Evolutionary conservation across 2,888 invertebrate genomes (phyloP).

Genomic region (Idaea biselata): DNA sequence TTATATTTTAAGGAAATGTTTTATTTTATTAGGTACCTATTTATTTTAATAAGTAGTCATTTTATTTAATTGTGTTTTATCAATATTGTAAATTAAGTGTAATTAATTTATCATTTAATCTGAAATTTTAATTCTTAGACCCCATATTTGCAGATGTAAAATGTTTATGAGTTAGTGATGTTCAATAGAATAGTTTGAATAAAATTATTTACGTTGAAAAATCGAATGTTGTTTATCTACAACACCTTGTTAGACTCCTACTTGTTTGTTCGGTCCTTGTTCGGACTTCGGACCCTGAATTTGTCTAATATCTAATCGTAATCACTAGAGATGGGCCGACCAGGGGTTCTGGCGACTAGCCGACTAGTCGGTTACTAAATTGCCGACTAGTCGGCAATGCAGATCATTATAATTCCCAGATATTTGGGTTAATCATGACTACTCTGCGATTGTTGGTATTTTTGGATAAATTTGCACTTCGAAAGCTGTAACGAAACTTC

Average conservation of each 20-base stretch:
- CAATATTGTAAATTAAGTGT: conserved; percentile 68
- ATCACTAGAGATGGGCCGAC: too few relatives aligned
- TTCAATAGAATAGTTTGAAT: conserved; percentile 81
- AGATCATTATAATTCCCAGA: too few relatives aligned
- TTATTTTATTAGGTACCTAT: conserved; percentile 67
- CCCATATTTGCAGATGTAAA: conserved; percentile 80
- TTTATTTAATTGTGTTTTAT: conserved; percentile 63
- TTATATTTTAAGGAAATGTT: conserved; percentile 54
- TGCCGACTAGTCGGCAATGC: too few relatives aligned
- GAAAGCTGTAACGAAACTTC: too few relatives aligned
- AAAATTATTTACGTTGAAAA: conserved; percentile 81
- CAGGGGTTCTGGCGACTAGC: too few relatives aligned
- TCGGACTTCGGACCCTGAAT: too few relatives aligned
- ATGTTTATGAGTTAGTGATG: conserved; percentile 80
- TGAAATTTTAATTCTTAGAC: conserved; percentile 47
- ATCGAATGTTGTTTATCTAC: conserved; percentile 60
- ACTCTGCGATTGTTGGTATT: too few relatives aligned
- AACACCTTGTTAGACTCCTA: not conserved
- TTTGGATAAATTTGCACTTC: too few relatives aligned
- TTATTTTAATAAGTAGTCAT: conserved; percentile 75
- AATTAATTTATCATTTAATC: conserved; percentile 53
- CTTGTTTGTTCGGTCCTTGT: too few relatives aligned
- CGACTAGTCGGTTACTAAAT: too few relatives aligned
- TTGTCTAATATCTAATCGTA: too few relatives aligned
- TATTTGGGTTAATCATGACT: too few relatives aligned